Evolutionary conservation across 2,888 invertebrate species (phyloP), one percentile per base, ranked within the genome.

Genomic region (Molorchus minor): DNA sequence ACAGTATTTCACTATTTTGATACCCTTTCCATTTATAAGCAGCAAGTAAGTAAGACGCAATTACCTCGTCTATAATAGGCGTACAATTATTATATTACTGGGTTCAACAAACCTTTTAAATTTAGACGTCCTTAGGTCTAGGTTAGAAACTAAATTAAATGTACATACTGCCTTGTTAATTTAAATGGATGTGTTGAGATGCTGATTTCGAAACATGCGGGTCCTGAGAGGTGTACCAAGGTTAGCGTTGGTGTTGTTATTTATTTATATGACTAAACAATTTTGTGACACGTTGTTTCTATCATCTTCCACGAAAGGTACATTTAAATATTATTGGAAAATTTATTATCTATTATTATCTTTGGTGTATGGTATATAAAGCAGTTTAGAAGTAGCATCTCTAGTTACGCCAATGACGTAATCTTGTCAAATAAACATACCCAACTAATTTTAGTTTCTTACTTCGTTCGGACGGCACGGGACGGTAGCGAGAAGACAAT

Each of bases 81-180:
- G 33, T 33, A n/a, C 10, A 33, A 33, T 5, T 33, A 33, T n/a
- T n/a, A n/a, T n/a, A n/a, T 33, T 33, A 7, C 3, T 15, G 15
- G 2, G 49, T 36, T 49, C 38, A 49, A 49, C 36, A 49, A 51
- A 51, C 25, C 17, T 51, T 51, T 51, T 40, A 25, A 40, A 51
- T 29, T 25, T 29, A 51, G 40, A 51, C 40, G 38, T 38, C 30
- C 52, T 52, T 20, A 52, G 19, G 41, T 52, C 41, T 30, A 52
- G 40, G 52, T 52, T 41, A 41, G 15, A 52, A 19, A 30, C 52
- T 16, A 30, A 30, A 30, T 41, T 25, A 21, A 38, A 49, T 49
- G 13, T 38, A 19, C 35, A 38, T 15, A 16, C n/a, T 38, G 21
- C 15, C 36, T 7, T 21, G 25, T 52, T 52, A 25, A 52, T 41